These are phyloP conservation scores for Ptychoptera albimana DNA, from an alignment of 2,888 invertebrate genomes.

Conservation along the genomic window DNA sequence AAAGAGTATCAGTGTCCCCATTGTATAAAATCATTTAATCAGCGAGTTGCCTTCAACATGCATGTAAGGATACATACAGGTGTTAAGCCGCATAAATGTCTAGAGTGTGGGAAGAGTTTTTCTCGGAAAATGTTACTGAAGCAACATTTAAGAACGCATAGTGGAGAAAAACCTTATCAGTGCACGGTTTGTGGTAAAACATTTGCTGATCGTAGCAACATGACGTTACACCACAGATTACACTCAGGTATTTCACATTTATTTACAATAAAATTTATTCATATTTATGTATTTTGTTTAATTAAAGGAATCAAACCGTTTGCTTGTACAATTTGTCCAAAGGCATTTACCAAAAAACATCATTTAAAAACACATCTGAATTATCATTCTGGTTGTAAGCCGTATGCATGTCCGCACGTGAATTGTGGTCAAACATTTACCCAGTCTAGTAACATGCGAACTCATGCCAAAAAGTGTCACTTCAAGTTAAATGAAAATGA, in stretches of 20 bases:
- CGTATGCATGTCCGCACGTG: constrained; percentile 50
- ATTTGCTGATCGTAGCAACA: constrained; percentile 71
- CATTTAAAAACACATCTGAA: constrained; percentile 73
- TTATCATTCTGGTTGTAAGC: constrained; percentile 70
- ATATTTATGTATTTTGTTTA: not conserved
- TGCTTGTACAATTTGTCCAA: constrained; percentile 38
- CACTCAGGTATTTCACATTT: constrained; percentile 44
- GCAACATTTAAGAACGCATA: constrained; percentile 69
- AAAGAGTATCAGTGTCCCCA: constrained; percentile 68
- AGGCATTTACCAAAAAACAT: constrained; percentile 74
- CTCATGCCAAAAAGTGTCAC: constrained; percentile 64
- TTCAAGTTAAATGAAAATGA: constrained; percentile 9
- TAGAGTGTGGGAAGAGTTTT: constrained; percentile 64
- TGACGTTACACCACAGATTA: constrained; percentile 64
- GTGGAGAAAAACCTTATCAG: constrained; percentile 62
- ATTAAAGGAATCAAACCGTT: constrained; percentile 57
- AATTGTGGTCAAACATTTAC: constrained; percentile 63
- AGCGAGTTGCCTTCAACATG: constrained; percentile 77
- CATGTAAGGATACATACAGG: constrained; percentile 71
- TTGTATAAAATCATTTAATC: constrained; percentile 73
- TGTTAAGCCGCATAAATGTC: constrained; percentile 61
- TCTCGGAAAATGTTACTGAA: constrained; percentile 71
- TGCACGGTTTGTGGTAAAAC: constrained; percentile 68
- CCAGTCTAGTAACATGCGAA: constrained; percentile 76
- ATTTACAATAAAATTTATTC: not conserved